A percentile compares a stretch with the other conserved stretches of the same genome.
phyloP scores from a whole-genome alignment of 2,888 invertebrate species.

The Agrilus mali region DNA sequence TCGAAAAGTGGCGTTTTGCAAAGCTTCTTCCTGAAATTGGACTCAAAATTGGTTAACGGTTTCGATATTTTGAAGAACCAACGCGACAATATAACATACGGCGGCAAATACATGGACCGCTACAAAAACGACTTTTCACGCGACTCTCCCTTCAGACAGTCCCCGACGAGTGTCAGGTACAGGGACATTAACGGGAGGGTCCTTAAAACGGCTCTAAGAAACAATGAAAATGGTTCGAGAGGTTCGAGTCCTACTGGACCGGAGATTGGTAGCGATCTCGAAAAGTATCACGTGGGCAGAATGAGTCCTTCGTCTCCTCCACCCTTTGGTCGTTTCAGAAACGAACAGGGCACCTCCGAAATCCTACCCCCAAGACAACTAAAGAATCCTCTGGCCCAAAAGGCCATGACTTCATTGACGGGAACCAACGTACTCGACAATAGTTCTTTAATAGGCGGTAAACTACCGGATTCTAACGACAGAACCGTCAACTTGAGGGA shows the following conservation, averaged over 20 bases:
- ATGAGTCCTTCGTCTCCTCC: too few species aligned
- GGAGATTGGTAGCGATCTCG: too few species aligned
- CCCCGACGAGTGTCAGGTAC: conserved; percentile 15
- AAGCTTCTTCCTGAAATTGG: too few species aligned
- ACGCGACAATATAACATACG: conserved; percentile 27
- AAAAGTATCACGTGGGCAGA: too few species aligned
- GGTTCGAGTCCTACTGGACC: too few species aligned
- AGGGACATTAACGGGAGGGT: conserved; percentile 10
- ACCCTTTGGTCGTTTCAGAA: too few species aligned
- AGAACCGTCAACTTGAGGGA: conserved; percentile 8
- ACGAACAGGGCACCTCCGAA: too few species aligned
- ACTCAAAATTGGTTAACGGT: too few species aligned
- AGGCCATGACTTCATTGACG: neutral
- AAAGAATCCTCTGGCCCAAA: neutral
- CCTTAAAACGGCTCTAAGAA: neutral
- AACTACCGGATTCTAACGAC: neutral
- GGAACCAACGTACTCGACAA: conserved; percentile 1
- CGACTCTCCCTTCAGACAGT: conserved; percentile 14
- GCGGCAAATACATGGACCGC: conserved; percentile 31
- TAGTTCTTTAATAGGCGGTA: neutral
- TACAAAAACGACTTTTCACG: conserved; percentile 27
- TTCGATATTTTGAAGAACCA: conserved; percentile 19
- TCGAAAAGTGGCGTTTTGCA: too few species aligned
- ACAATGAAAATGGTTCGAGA: too few species aligned
- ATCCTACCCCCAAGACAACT: too few species aligned